Evolutionary conservation across 2,888 invertebrate genomes (phyloP), one percentile per base, ranked within the genome.

Genomic region (Aphodius sticticus): DNA sequence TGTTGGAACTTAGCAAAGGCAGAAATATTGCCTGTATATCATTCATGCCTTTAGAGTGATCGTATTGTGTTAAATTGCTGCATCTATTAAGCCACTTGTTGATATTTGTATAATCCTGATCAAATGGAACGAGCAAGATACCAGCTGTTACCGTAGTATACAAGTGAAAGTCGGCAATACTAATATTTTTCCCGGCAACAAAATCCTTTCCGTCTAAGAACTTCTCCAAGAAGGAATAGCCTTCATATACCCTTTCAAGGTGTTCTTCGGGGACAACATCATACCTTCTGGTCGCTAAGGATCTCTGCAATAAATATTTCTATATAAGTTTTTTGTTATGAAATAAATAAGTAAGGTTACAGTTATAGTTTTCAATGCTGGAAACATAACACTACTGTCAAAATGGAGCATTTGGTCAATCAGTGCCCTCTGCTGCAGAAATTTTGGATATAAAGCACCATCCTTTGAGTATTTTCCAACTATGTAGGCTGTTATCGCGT

Each of bases 401-500:
- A 91, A 92, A 85, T 91, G 89, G 77, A 92, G 84, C 74, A 90
- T 87, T 83, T 92, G 91, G 85, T 93, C 90, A 38, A 93, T 87
- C 14, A 89, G 84, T 0, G 92, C 92, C 70, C 93, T 87, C 77
- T 86, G 87, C 77, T 90, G 86, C 0, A 90, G 84, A 83, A 93
- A 91, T 83, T 90, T 90, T 0, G 93, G 91, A 85, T 93, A 93
- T 1, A 93, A 87, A 7, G 87, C 83, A 84, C 92, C 91, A 82
- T 89, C 87, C 79, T 90, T 88, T 0, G 89, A 91, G 84, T 92
- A 93, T 85, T 92, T 92, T 14, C 88, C 88, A 0, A 90, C 90
- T 82, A 93, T 86, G 83, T 91, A 92, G 36, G 88, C 86, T 16
- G 88, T 86, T 53, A 92, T 92, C 0, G 91, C 91, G 82, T 91